Base-by-base conservation (phyloP, 2,797 vertebrate species). In the Crax fasciolata region DNA sequence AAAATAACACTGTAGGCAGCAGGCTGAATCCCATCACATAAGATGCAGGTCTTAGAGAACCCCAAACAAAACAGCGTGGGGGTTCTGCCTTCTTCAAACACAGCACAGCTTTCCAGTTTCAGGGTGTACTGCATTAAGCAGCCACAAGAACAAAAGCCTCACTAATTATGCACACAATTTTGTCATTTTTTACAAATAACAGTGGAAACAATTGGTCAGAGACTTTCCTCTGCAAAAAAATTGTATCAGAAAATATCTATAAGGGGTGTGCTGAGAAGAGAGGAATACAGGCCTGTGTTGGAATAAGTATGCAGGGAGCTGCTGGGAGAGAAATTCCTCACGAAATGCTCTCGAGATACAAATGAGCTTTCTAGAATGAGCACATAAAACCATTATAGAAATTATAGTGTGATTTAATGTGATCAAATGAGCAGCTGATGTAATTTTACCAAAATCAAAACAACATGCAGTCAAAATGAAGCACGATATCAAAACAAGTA, bases 401-500 rank as follows among this genome's bases (percentile, higher is more conserved):
- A 78, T 51, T 38, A 80, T 46, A 68, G 14, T 52, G 25, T 90
- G 74, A 57, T 67, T 86, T 82, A 84, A 82, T 67, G 38, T 24
- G 55, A 73, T 49, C 52, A 87, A 92, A 68, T 41, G 25, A 78
- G 46, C 38, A 65, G 61, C 5, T 87, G 90, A 87, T 85, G 17
- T 44, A 75, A 85, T 91, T 93, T 83, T 41, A 68, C 27, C 51
- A 61, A 87, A 89, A 87, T 12, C 6, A 13, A 30, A 85, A 81
- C 27, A 46, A 77, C 44, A 57, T 74, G 49, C 73, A 87, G 44
- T 87, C 43, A 95, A 85, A 87, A 75, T 44, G 44, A 91, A 91
- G 87, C 85, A 75, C 13, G 28, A 28, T 32, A 77, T 46, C 58
- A 88, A 86, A 92, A 38, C n/a, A 78, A 70, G 63, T 54, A 27